Conservation (phyloP, 2,113 vertebrate genomes). For the Grantiella picta region DNA sequence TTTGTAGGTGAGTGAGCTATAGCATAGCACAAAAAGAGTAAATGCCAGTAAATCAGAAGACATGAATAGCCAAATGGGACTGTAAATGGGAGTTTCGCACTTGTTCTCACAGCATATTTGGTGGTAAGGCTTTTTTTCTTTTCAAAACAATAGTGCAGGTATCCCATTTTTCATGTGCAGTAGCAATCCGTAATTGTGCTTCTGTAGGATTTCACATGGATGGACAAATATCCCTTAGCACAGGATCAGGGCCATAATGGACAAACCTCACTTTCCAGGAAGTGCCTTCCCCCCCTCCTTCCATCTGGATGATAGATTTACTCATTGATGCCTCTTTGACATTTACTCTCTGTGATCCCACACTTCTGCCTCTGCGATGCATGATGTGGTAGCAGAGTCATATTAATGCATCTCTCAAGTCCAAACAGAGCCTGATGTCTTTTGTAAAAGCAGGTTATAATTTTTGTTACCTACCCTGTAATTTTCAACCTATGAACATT, state of each 20-base stretch:
- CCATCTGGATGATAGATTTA: not conserved
- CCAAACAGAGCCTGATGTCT: constrained; percentile 25
- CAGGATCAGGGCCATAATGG: too few species aligned
- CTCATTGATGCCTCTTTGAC: not conserved
- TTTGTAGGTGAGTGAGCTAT: not conserved
- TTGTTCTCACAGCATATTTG: not conserved
- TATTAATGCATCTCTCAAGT: not conserved
- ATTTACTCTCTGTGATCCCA: not conserved
- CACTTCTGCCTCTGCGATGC: not conserved
- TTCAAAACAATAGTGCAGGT: not conserved
- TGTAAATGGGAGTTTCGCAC: not conserved
- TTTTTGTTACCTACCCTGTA: constrained; percentile 21
- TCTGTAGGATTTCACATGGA: not conserved
- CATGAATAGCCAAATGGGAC: not conserved
- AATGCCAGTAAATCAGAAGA: not conserved
- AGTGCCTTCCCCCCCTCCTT: not conserved
- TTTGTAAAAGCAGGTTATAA: constrained; percentile 17
- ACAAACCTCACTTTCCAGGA: not conserved
- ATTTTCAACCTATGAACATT: constrained; percentile 1
- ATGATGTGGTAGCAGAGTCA: not conserved
- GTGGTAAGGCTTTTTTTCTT: not conserved
- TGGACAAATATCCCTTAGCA: not conserved
- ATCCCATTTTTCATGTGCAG: not conserved
- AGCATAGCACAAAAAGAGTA: not conserved
- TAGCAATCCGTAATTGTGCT: not conserved